Conservation (phyloP, 2,888 invertebrate genomes). For the Alcis repandata region DNA sequence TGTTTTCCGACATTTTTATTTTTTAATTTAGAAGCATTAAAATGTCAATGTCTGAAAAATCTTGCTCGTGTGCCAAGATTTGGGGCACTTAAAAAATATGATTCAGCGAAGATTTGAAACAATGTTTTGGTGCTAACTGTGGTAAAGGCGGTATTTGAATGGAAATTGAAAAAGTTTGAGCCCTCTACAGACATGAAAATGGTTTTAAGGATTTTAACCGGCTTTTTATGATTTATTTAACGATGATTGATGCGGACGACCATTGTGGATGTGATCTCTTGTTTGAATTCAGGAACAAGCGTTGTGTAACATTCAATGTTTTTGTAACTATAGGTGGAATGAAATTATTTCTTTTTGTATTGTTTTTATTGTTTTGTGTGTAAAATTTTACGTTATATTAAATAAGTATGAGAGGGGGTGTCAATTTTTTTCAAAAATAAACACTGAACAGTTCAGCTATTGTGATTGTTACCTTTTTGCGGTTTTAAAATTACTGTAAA, state of each 20-base stretch:
- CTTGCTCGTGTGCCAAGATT: neutral
- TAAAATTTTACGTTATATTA: neutral
- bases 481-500: too few relatives aligned
- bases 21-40: too few relatives aligned
- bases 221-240: conserved; percentile 54
- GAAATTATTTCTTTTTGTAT: too few relatives aligned
- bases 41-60: neutral
- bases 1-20: too few relatives aligned
- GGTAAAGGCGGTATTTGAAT: conserved; percentile 68
- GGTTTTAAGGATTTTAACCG: conserved; percentile 56
- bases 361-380: neutral
- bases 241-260: conserved; percentile 24
- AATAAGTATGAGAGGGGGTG: too few relatives aligned
- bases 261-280: conserved; percentile 27
- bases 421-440: too few relatives aligned
- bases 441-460: too few relatives aligned
- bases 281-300: conserved; percentile 2
- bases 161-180: conserved; percentile 81
- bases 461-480: too few relatives aligned
- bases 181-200: conserved; percentile 60
- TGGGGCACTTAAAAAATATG: conserved; percentile 42
- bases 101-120: conserved; percentile 48
- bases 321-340: too few relatives aligned
- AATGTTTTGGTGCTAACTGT: conserved; percentile 57
- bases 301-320: too few relatives aligned